These are phyloP conservation scores for Protodeltote pygarga DNA, from an alignment of 2,888 invertebrate species.

Conservation along the genomic window DNA sequence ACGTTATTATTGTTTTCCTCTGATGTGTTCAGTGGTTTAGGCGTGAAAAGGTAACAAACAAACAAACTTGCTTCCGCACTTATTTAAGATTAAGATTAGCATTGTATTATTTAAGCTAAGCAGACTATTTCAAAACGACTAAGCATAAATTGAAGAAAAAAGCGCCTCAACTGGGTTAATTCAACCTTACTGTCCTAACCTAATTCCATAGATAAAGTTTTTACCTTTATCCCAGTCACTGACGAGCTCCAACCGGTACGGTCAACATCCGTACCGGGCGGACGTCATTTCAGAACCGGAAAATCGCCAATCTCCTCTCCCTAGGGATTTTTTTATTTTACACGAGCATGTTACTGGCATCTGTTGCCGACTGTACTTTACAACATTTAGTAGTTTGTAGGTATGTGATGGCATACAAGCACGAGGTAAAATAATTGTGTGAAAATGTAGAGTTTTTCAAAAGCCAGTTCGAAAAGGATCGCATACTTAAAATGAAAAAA, in stretches of 20 bases:
- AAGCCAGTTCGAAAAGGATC: no score
- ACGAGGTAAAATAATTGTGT: no score
- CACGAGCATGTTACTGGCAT: slow-evolving; percentile 49
- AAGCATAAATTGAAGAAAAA: no score
- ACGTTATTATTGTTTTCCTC: no score
- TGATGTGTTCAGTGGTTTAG: no score
- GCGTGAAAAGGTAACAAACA: no score
- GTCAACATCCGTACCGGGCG: slow-evolving; percentile 80
- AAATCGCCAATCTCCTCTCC: slow-evolving; percentile 83
- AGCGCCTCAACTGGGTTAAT: slow-evolving; percentile 43
- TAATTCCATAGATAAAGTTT: slow-evolving; percentile 48
- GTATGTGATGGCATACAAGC: not conserved
- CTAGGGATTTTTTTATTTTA: slow-evolving; percentile 62
- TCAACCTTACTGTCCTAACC: slow-evolving; percentile 41
- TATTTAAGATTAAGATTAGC: no score
- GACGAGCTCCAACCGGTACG: slow-evolving; percentile 57
- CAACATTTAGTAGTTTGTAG: slow-evolving; percentile 29
- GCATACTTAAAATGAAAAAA: no score
- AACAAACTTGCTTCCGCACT: no score
- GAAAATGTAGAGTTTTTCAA: no score
- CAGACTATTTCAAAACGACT: no score
- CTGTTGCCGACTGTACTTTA: slow-evolving; percentile 39
- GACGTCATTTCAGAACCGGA: slow-evolving; percentile 83
- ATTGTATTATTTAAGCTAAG: no score
- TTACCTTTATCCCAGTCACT: slow-evolving; percentile 44